Evolutionary conservation across 2,797 vertebrate genomes (phyloP).

Genomic region (Thripadectes ignobilis): DNA sequence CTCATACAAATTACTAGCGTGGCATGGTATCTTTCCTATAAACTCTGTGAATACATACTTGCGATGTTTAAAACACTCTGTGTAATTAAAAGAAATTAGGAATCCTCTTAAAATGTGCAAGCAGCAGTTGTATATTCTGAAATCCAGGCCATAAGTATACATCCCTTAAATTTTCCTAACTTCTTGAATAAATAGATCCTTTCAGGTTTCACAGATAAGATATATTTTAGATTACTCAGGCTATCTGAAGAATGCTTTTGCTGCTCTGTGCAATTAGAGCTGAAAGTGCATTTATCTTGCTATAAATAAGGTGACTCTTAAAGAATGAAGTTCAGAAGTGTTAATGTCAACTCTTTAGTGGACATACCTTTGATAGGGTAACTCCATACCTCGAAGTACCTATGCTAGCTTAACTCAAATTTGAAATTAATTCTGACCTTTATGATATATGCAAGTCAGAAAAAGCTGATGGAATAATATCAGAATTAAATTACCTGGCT

Average conservation of each 20-base stretch:
- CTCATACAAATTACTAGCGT: not conserved
- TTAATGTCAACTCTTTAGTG: slow-evolving; percentile 21
- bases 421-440: not conserved
- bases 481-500: not conserved
- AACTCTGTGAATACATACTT: not conserved
- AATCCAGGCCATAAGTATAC: not conserved
- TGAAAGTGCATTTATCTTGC: slow-evolving; percentile 40
- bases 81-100: slow-evolving; percentile 24
- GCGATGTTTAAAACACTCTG: not conserved
- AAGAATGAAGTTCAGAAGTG: slow-evolving; percentile 51
- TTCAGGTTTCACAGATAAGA: not conserved
- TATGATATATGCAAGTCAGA: not conserved
- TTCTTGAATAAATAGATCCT: slow-evolving; percentile 1
- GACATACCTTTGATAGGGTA: not conserved
- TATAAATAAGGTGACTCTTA: slow-evolving; percentile 42
- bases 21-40: not conserved
- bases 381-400: not conserved
- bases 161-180: slow-evolving; percentile 21
- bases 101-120: not conserved
- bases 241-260: not conserved
- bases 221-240: not conserved
- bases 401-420: not conserved
- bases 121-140: slow-evolving; percentile 3
- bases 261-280: slow-evolving; percentile 10
- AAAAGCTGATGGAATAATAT: not conserved